A percentile compares a stretch with the other conserved stretches of the same genome.
These are phyloP conservation scores for Alentia gelatinosa DNA, from an alignment of 2,888 invertebrate genomes.

Conservation along the genomic window DNA sequence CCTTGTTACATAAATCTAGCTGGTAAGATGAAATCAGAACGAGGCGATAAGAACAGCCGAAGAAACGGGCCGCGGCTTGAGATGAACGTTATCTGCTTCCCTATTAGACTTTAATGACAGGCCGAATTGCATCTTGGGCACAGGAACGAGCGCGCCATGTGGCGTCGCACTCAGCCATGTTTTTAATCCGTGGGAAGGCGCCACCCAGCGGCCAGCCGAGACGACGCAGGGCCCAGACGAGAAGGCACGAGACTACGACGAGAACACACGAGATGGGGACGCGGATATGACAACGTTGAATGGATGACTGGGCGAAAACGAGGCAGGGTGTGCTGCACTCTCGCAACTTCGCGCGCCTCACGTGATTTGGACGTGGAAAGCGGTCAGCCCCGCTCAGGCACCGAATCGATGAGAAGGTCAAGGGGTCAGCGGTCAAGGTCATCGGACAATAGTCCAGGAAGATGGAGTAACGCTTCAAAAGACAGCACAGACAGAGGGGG, in stretches of 20 bases:
- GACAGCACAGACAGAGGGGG: neutral
- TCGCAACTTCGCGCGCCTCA: slow-evolving; percentile 38
- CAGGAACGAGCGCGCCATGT: neutral
- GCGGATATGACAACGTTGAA: neutral
- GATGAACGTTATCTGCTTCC: too few species aligned
- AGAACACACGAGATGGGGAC: neutral
- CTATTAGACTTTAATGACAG: neutral
- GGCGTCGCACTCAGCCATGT: neutral
- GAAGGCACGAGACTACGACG: neutral
- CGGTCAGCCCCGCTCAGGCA: neutral
- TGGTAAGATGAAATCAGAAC: too few species aligned
- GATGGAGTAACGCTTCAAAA: slow-evolving; percentile 23
- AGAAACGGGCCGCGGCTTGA: too few species aligned
- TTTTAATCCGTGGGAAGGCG: neutral
- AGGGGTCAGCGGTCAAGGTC: neutral
- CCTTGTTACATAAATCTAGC: too few species aligned
- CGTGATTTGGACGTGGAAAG: slow-evolving; percentile 24
- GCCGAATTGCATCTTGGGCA: neutral
- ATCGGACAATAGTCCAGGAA: slow-evolving; percentile 28
- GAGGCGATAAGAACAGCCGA: too few species aligned
- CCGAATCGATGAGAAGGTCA: slow-evolving; percentile 20
- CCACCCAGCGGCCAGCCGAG: neutral
- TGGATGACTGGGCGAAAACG: neutral
- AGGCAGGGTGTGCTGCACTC: neutral
- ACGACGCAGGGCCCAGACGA: neutral